phyloP scores from a whole-genome alignment of 2,797 vertebrate species.

The Melopsittacus undulatus region DNA sequence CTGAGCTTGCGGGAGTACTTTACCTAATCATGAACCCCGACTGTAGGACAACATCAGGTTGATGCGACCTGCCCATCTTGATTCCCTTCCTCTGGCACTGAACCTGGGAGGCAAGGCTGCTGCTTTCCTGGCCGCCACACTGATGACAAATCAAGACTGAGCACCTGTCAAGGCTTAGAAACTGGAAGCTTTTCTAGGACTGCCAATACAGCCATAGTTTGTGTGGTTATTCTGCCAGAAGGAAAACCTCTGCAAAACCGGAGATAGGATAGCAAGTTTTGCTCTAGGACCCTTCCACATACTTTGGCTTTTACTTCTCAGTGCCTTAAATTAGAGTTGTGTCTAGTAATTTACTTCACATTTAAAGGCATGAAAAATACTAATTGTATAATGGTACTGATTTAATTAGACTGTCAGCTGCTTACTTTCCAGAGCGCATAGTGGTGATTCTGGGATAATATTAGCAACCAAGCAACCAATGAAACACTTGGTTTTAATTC shows the following conservation, averaged over 20 bases:
- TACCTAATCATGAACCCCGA: background rate
- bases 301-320: background rate
- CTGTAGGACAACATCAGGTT: background rate
- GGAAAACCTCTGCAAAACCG: background rate
- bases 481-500: conserved; percentile 1
- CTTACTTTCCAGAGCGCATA: background rate
- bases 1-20: background rate
- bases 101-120: background rate
- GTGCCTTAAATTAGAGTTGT: background rate
- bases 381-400: background rate
- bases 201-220: background rate
- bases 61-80: accelerated
- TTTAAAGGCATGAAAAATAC: background rate
- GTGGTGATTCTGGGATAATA: background rate
- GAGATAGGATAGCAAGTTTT: background rate
- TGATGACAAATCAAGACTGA: background rate
- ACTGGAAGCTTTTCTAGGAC: background rate
- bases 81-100: background rate
- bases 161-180: background rate
- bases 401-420: background rate
- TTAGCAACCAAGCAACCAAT: conserved; percentile 6
- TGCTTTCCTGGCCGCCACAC: background rate
- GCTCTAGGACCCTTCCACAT: background rate
- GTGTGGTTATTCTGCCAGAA: accelerated
- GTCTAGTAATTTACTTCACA: background rate